Evolutionary conservation across 37 sponge, comb jelly and placozoan species (phyloP).

Genomic region (Haliclona indistincta): DNA sequence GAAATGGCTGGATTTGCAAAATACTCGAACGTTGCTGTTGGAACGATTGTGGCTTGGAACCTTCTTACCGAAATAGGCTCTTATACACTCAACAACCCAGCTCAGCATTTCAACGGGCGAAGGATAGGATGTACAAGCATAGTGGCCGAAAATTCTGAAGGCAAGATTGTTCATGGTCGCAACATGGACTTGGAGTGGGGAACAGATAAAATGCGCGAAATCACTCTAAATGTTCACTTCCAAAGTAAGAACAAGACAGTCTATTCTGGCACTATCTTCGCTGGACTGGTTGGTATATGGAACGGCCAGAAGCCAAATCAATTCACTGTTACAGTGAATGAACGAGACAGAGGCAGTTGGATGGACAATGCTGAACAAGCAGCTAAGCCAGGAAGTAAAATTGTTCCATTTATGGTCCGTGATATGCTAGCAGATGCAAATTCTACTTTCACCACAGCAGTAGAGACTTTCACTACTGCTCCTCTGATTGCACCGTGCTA

Average conservation of each 20-base stretch:
- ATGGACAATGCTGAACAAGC: slow-evolving; percentile 68
- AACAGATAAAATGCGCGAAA: slow-evolving; percentile 43
- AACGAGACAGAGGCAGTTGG: slow-evolving; percentile 67
- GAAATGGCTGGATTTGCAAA: neutral
- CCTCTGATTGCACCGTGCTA: slow-evolving; percentile 86
- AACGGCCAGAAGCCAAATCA: slow-evolving; percentile 72
- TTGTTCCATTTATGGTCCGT: slow-evolving; percentile 48
- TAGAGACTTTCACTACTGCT: slow-evolving; percentile 44
- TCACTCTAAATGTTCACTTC: slow-evolving; percentile 79
- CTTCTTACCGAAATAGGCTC: neutral
- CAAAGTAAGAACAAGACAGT: slow-evolving; percentile 69
- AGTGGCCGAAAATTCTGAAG: slow-evolving; percentile 72
- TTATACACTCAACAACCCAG: neutral
- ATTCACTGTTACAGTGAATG: slow-evolving; percentile 79
- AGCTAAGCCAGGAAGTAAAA: slow-evolving; percentile 11
- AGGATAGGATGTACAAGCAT: slow-evolving; percentile 84
- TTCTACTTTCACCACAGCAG: slow-evolving; percentile 42
- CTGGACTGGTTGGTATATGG: slow-evolving; percentile 82
- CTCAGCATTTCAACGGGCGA: neutral
- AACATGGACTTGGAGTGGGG: slow-evolving; percentile 84
- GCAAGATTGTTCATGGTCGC: slow-evolving; percentile 79
- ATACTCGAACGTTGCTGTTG: neutral
- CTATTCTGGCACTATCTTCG: slow-evolving; percentile 78
- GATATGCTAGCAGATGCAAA: slow-evolving; percentile 40
- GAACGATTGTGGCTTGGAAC: neutral